phyloP scores from a whole-genome alignment of 2,797 vertebrate species.

The Pogonophryne albipinna region DNA sequence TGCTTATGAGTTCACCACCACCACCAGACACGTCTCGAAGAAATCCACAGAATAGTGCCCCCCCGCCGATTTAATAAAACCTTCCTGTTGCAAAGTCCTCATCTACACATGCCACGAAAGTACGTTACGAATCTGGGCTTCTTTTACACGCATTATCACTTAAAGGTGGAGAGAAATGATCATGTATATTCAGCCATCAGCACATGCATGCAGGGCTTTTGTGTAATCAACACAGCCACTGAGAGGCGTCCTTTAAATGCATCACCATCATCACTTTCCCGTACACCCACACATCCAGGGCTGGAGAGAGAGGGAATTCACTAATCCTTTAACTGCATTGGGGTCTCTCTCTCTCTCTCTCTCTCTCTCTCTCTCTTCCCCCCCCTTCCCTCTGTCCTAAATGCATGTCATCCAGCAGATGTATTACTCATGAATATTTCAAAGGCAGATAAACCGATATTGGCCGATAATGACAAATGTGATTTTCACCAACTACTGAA shows the following conservation, averaged over 20 bases:
- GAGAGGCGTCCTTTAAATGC: slow-evolving; percentile 72
- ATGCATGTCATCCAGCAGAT: slow-evolving; percentile 57
- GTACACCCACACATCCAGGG: slow-evolving; percentile 66
- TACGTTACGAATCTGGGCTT: slow-evolving; percentile 14
- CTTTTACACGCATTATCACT: background rate
- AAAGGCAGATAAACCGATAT: slow-evolving; percentile 61
- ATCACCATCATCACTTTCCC: slow-evolving; percentile 55
- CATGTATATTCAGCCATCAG: slow-evolving; percentile 35
- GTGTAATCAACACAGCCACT: slow-evolving; percentile 83
- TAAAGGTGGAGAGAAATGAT: slow-evolving; percentile 17
- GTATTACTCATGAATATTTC: slow-evolving; percentile 64
- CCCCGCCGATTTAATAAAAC: slow-evolving; percentile 63
- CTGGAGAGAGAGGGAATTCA: slow-evolving; percentile 38
- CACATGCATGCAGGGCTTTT: slow-evolving; percentile 76
- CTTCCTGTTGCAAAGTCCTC: slow-evolving; percentile 84
- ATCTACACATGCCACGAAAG: slow-evolving; percentile 51
- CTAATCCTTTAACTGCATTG: slow-evolving; percentile 68
- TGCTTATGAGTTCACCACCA: slow-evolving; percentile 71
- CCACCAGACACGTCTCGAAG: slow-evolving; percentile 90
- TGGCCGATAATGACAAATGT: slow-evolving; percentile 57
- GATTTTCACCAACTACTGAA: slow-evolving; percentile 43
- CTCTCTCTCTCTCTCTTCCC: slow-evolving; percentile 13
- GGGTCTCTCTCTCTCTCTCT: slow-evolving; percentile 59
- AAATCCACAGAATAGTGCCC: slow-evolving; percentile 83
- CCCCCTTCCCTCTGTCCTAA: slow-evolving; percentile 45